Conservation (phyloP, 2,797 vertebrate species). For the Rhabdomys pumilio region DNA sequence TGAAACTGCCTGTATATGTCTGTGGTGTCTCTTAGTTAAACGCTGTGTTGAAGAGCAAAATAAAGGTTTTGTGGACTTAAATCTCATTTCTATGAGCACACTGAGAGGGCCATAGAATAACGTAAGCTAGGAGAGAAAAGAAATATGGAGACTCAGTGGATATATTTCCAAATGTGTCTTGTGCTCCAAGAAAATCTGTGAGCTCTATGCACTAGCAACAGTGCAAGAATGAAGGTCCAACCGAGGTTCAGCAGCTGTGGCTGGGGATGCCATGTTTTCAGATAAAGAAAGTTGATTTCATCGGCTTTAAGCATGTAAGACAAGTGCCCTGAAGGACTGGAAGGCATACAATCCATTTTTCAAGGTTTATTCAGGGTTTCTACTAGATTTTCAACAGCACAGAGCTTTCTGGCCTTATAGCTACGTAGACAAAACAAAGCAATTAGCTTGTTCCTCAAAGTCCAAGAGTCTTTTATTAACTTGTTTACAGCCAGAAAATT, state of each 20-base stretch:
- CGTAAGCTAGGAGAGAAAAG: constrained; percentile 14
- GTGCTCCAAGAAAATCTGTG: not conserved
- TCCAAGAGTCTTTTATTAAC: not conserved
- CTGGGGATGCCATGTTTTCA: not conserved
- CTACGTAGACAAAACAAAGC: not conserved
- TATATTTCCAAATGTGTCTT: constrained; percentile 12
- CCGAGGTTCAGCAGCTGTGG: not conserved
- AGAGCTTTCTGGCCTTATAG: not conserved
- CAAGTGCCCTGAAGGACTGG: not conserved
- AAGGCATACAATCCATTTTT: not conserved
- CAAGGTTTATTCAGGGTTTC: not conserved
- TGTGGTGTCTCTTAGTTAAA: not conserved
- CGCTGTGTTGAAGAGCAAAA: not conserved
- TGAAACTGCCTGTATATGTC: not conserved
- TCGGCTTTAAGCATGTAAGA: not conserved
- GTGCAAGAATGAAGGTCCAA: not conserved
- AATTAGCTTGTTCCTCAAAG: not conserved
- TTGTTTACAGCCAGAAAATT: constrained; percentile 33
- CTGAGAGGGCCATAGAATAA: not conserved
- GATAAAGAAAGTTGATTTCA: not conserved
- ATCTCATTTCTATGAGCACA: not conserved
- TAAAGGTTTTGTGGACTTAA: not conserved
- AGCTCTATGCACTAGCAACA: not conserved
- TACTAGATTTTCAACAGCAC: not conserved
- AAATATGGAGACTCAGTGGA: not conserved